Evolutionary conservation across 2,797 vertebrate species (phyloP).

Genomic region (Podarcis lilfordi): DNA sequence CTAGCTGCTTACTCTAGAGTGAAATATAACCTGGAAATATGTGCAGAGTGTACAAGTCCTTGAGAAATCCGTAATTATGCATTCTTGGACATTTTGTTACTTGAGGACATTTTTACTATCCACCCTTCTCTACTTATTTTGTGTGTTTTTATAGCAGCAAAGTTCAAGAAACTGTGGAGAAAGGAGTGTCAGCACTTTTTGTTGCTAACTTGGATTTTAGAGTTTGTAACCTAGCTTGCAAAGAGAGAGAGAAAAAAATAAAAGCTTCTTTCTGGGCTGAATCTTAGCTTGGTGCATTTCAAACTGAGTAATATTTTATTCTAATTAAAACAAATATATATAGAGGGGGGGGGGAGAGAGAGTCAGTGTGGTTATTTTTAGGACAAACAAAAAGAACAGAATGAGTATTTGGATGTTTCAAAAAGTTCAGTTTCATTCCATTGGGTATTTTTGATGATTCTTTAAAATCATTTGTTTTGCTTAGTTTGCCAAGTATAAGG

Average conservation of each 20-base stretch:
- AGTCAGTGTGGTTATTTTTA: neutral
- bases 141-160: constrained; percentile 64
- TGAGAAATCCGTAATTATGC: constrained; percentile 69
- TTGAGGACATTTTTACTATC: constrained; percentile 67
- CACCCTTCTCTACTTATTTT: constrained; percentile 58
- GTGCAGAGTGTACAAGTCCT: constrained; percentile 60
- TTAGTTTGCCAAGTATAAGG: neutral
- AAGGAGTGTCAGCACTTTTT: constrained; percentile 63
- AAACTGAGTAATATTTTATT: constrained; percentile 20
- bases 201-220: constrained; percentile 61
- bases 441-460: neutral
- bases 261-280: constrained; percentile 46
- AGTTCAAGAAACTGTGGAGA: constrained; percentile 52
- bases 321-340: neutral
- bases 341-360: too few relatives aligned
- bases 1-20: constrained; percentile 56
- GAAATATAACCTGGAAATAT: constrained; percentile 68
- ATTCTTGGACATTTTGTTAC: constrained; percentile 64
- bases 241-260: neutral
- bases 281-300: constrained; percentile 45
- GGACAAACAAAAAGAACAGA: neutral
- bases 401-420: neutral
- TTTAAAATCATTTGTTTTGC: neutral
- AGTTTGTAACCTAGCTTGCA: constrained; percentile 41
- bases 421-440: neutral